These are phyloP conservation scores for Nebria ingens DNA, from an alignment of 1,140 invertebrate species.

Conservation along the genomic window DNA sequence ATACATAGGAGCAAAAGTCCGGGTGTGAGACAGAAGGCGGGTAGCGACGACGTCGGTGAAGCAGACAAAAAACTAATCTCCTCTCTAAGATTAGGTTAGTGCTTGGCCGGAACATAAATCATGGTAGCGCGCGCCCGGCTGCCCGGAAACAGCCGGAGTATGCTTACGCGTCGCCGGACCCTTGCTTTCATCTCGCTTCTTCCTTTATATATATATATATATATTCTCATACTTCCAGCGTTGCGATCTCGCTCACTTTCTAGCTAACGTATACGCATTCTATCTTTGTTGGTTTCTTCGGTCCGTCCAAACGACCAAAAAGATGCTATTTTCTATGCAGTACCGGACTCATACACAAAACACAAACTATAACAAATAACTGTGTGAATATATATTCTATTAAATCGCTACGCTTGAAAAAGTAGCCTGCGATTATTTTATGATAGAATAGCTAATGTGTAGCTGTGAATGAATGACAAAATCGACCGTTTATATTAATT, in stretches of 20 bases:
- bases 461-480: no score
- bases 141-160: slow-evolving; percentile 2
- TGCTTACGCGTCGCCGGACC: neutral
- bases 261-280: no score
- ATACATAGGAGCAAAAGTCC: neutral
- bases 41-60: neutral
- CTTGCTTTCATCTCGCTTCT: neutral
- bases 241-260: no score
- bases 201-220: no score
- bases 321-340: neutral
- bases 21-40: neutral
- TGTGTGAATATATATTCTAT: neutral
- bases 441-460: no score
- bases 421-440: no score
- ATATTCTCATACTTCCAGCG: no score
- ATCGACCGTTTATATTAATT: no score
- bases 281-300: neutral
- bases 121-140: neutral
- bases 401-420: no score
- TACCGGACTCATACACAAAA: neutral
- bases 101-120: slow-evolving; percentile 5
- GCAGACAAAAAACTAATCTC: slow-evolving; percentile 6
- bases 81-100: slow-evolving; percentile 1
- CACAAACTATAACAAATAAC: no score
- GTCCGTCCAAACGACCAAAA: neutral